Evolutionary conservation across 2,113 vertebrate genomes (phyloP), one percentile per base, ranked within the genome.

Genomic region (Cyphomyrus plagiostoma): DNA sequence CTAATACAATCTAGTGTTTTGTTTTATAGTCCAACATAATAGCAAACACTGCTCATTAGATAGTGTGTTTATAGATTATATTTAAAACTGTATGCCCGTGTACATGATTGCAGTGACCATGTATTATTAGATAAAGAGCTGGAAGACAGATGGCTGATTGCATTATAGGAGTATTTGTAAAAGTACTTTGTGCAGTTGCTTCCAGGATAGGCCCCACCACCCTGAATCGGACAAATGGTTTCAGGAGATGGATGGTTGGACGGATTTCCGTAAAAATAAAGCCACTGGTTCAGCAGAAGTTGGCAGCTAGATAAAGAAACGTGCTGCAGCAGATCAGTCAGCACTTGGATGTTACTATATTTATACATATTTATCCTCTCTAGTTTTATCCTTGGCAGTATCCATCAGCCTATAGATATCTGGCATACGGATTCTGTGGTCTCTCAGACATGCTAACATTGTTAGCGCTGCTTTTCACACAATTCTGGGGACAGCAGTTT

Each of bases 401-500:
- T n/a, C 7, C 58, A 39, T 23, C 2, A n/a, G n/a, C 23, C 23
- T 66, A 26, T 66, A 58, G 11, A 66, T 48, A 48, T 30, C 56
- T 9, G n/a, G 58, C 15, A 88, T 39, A 3, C 7, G 70, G n/a
- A 88, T 88, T 77, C 21, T 50, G 84, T 15, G 45, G 84, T 86
- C 48, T 15, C 8, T 52, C 58, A 46, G 46, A 74, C 19, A 45
- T 30, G n/a, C 42, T 48, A n/a, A 87, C n/a, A 45, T 74, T 88
- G 46, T 49, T 88, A 74, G 45, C 23, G 7, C 10, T 39, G 19
- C 30, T 74, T 35, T 53, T 49, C 70, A 82, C n/a, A 50, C 70
- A 77, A 9, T 8, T 53, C 50, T 42, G 66, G 21, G 92, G 94
- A 93, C 93, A 96, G 94, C 95, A 95, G 91, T 95, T 94, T 95